Base-by-base conservation (phyloP, 1,140 invertebrate species). In the Planococcus citri region DNA sequence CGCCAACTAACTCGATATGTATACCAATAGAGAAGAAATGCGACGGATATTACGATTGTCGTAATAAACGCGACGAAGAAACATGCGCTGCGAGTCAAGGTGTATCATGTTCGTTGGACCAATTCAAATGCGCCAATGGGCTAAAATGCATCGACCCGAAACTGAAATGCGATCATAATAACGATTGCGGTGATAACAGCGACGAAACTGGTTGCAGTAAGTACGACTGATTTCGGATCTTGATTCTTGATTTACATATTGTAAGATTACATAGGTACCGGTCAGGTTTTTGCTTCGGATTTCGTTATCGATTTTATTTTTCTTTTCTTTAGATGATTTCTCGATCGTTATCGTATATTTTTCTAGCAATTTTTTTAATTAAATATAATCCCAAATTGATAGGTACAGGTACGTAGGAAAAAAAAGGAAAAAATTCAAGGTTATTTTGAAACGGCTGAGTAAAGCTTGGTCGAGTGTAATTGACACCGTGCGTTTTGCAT, bases 141-240 rank as follows among this genome's bases (percentile, higher is more conserved):
- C 84, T 87, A 73, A 87, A 87, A 72, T 97, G 94, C 78, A 86
- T 95, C 70, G 91, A 94, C 73, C 82, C 84, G 38, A 80, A 82
- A 41, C 82, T 85, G 72, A 91, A 92, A 77, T 95, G 93, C 77
- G 91, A 95, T 79, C 90, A 95, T 77, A 87, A 86, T 75, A 87
- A 92, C 76, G 92, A 95, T 76, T 95, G 92, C 75, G 88, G 86
- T 4, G 93, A 95, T 77, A 92, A 91, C 76, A 91, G 89, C 9
- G 93, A 95, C 77, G 93, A 96, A 78, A 84, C 86, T 73, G 85
- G 84, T 70, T 93, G 91, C 83, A 88, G 89, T 91, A 78, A 84
- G 87, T 87, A 69, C 17, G n/a, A n/a, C 29, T 27, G 29, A 12
- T n/a, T n/a, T n/a, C 29, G 29, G 12, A 21, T 21, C 17, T 60